A percentile compares a stretch with the other conserved stretches of the same genome.
phyloP scores from a whole-genome alignment of 2,888 invertebrate species.

The Eugnorisma glareosa region DNA sequence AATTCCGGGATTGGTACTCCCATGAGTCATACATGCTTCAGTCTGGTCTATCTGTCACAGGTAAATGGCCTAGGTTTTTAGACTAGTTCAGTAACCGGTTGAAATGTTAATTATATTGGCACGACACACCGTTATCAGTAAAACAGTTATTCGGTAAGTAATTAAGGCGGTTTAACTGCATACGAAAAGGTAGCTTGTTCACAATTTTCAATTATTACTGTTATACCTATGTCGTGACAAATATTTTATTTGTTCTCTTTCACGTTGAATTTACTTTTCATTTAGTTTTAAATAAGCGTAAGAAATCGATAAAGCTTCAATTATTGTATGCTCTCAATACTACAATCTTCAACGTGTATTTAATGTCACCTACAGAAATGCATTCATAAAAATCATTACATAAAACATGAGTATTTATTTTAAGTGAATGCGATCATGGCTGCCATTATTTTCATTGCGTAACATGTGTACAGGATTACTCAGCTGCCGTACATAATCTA shows the following conservation, averaged over 20 bases:
- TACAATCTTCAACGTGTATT: constrained; percentile 6
- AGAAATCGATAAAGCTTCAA: background rate
- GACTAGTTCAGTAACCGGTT: constrained; percentile 60
- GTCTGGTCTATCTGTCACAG: constrained; percentile 21
- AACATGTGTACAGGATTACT: constrained; percentile 71
- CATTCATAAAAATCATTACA: constrained; percentile 31
- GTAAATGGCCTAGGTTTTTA: constrained; percentile 54
- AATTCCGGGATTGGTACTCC: constrained; percentile 54
- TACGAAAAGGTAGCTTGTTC: constrained; percentile 16
- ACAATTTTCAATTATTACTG: constrained; percentile 23
- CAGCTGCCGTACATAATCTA: constrained; percentile 67
- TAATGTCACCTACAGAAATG: constrained; percentile 13
- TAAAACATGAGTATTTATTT: constrained; percentile 53
- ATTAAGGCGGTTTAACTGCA: constrained; percentile 38
- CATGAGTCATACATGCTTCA: constrained; percentile 53
- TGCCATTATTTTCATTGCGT: constrained; percentile 65
- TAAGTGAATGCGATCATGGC: constrained; percentile 60
- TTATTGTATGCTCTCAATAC: constrained; percentile 15
- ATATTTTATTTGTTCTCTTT: constrained; percentile 24
- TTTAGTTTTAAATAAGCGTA: constrained; percentile 11
- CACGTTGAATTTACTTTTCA: background rate
- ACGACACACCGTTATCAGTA: constrained; percentile 58
- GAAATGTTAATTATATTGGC: constrained; percentile 58
- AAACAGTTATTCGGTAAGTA: constrained; percentile 56
- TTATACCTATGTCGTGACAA: constrained; percentile 29